Conservation (phyloP, 2,113 vertebrate genomes). For the Glareola pratincola region DNA sequence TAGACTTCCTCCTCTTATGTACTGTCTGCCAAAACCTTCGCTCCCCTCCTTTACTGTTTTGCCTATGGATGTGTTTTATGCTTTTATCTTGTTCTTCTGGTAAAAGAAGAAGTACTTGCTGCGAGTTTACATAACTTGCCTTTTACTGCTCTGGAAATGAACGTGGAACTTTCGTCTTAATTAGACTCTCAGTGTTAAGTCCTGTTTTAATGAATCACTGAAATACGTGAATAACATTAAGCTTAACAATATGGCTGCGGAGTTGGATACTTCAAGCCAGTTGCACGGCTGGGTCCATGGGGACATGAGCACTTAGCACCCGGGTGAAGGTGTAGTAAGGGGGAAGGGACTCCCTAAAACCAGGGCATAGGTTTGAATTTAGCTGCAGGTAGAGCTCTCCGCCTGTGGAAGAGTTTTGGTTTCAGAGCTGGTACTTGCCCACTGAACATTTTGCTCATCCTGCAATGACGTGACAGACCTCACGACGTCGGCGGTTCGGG, state of each 20-base stretch:
- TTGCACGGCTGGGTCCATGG: background rate
- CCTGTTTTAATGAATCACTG: slow-evolving; percentile 24
- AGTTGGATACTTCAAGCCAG: background rate
- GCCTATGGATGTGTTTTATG: slow-evolving; percentile 29
- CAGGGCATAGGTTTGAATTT: background rate
- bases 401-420: background rate
- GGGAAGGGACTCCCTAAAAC: background rate
- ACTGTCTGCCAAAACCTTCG: background rate
- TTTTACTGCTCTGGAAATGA: slow-evolving; percentile 36
- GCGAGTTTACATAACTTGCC: slow-evolving; percentile 47
- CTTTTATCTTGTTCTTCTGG: slow-evolving; percentile 48
- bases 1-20: slow-evolving; percentile 46
- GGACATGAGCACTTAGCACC: rapidly evolving
- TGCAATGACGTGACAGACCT: background rate
- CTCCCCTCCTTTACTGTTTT: slow-evolving; percentile 40
- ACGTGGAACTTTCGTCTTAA: slow-evolving; percentile 38
- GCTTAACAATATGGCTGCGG: background rate
- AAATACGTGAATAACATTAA: slow-evolving; percentile 13
- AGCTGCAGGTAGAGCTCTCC: background rate
- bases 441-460: background rate
- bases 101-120: slow-evolving; percentile 61
- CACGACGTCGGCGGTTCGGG: background rate
- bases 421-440: background rate
- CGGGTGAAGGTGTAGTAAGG: background rate
- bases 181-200: background rate